A percentile compares a stretch with the other conserved stretches of the same genome.
Evolutionary conservation across 2,797 vertebrate species (phyloP).

Genomic region (Liparis tanakae): DNA sequence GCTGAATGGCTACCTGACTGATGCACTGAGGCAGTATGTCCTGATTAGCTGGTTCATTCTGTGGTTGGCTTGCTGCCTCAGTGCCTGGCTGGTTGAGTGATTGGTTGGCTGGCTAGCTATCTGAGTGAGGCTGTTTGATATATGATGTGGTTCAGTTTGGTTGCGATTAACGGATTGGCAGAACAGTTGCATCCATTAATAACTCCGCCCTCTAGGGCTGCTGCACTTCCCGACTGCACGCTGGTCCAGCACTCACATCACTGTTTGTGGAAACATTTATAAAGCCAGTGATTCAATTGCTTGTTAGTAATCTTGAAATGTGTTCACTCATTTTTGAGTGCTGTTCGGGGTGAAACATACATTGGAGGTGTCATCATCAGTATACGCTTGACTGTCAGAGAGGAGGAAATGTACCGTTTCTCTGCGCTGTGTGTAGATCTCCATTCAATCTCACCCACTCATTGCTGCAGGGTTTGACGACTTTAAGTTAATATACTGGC

Average conservation of each 20-base stretch:
- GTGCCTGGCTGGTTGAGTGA: conserved; percentile 70
- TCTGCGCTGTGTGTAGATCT: conserved; percentile 65
- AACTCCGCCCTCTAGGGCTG: conserved; percentile 68
- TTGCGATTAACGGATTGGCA: conserved; percentile 80
- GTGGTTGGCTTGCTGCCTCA: conserved; percentile 62
- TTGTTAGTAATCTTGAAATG: conserved; percentile 65
- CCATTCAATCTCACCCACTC: conserved; percentile 77
- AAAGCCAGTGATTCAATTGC: conserved; percentile 59
- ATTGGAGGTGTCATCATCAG: conserved; percentile 67
- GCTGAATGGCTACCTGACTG: conserved; percentile 40
- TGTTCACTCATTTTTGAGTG: conserved; percentile 53
- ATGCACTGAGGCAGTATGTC: conserved; percentile 44
- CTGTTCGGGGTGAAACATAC: conserved; percentile 62
- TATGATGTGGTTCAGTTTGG: conserved; percentile 74
- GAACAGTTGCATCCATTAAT: conserved; percentile 75
- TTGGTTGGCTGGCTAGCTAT: conserved; percentile 67
- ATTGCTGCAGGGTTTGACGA: conserved; percentile 75
- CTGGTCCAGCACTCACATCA: conserved; percentile 46
- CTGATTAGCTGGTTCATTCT: conserved; percentile 64
- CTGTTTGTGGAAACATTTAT: conserved; percentile 57
- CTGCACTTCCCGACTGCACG: conserved; percentile 38
- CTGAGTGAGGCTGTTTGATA: conserved; percentile 73
- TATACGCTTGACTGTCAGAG: conserved; percentile 55
- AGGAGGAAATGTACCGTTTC: conserved; percentile 55
- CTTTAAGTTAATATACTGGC: conserved; percentile 81